A percentile compares a stretch with the other conserved stretches of the same genome.
Conservation (phyloP, 2,888 invertebrate genomes). For the Drosophila limbata region DNA sequence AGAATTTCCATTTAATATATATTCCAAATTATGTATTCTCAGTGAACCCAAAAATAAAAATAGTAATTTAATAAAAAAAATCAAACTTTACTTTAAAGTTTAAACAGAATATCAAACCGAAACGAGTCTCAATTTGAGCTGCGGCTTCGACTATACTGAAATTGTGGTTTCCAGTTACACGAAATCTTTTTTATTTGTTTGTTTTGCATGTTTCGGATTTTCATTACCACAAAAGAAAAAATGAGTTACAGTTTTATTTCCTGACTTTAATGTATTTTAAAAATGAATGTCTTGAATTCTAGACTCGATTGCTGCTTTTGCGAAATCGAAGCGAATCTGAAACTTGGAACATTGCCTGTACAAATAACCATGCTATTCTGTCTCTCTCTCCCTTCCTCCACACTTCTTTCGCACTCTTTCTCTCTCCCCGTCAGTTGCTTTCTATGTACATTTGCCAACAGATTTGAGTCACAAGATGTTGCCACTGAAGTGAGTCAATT, state of each 20-base stretch:
- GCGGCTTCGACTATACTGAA: too few species aligned
- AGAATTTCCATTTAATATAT: too few species aligned
- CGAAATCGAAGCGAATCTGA: neutral
- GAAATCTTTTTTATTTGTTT: too few species aligned
- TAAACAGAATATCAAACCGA: too few species aligned
- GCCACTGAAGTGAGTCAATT: conserved; percentile 44
- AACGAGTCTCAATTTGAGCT: too few species aligned
- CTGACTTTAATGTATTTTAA: too few species aligned
- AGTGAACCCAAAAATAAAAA: neutral
- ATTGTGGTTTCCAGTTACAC: too few species aligned
- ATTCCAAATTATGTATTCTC: neutral
- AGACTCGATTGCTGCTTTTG: neutral
- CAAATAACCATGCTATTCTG: neutral
- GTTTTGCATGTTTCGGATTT: too few species aligned
- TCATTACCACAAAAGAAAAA: neutral
- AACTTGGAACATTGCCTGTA: neutral
- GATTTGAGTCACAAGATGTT: conserved; percentile 34
- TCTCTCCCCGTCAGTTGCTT: neutral
- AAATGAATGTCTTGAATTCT: neutral
- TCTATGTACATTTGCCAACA: conserved; percentile 18
- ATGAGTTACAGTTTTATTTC: too few species aligned
- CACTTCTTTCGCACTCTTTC: neutral
- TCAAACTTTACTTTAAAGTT: too few species aligned
- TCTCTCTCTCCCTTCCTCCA: neutral
- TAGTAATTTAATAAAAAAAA: too few species aligned